Evolutionary conservation across 2,888 invertebrate genomes (phyloP).

Genomic region (Epirrita christyi): DNA sequence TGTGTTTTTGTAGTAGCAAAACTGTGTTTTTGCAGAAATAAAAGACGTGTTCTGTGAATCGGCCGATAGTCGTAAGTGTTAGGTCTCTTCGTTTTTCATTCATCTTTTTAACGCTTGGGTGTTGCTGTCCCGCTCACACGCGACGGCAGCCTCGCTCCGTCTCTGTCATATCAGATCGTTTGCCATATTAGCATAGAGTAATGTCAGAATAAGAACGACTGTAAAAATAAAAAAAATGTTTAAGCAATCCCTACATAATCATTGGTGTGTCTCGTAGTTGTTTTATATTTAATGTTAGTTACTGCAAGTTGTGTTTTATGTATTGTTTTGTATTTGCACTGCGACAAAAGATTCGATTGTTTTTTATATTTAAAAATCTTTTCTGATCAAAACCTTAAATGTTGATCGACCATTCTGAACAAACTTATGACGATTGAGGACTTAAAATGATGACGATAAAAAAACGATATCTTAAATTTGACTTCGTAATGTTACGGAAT

Average conservation of each 20-base stretch:
- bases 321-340: constrained; percentile 22
- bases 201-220: constrained; percentile 54
- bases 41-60: constrained; percentile 20
- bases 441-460: background rate
- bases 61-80: constrained; percentile 49
- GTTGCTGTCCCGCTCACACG: constrained; percentile 52
- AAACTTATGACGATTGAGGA: background rate
- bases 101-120: constrained; percentile 41
- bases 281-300: constrained; percentile 56
- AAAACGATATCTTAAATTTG: background rate
- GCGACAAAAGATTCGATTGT: constrained; percentile 17
- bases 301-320: constrained; percentile 34
- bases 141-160: constrained; percentile 49
- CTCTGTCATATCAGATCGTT: constrained; percentile 77
- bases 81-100: constrained; percentile 47
- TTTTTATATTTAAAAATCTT: background rate
- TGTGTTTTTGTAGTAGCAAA: constrained; percentile 1
- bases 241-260: constrained; percentile 78
- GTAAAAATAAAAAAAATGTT: constrained; percentile 52
- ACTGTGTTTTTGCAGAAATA: constrained; percentile 4
- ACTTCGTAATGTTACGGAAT: constrained; percentile 2
- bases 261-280: constrained; percentile 66
- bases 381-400: background rate
- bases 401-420: background rate
- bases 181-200: constrained; percentile 79